Evolutionary conservation across 1,140 invertebrate species (phyloP), one percentile per base, ranked within the genome.

Genomic region (Aplysia californica): DNA sequence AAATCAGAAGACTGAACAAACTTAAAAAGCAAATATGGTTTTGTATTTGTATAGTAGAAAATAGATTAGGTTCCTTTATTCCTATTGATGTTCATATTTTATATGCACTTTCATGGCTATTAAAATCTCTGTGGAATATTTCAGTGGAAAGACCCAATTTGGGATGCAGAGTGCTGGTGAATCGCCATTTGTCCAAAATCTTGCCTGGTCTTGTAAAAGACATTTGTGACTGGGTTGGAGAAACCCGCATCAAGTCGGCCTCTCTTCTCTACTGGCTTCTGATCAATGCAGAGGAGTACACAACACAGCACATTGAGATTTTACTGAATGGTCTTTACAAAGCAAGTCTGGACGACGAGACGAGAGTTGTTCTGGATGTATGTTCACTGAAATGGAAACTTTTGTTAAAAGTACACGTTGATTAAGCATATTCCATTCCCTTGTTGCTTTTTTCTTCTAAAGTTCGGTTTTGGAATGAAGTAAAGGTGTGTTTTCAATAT

Each of bases 161-260:
- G 21, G 95, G 95, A 20, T 96, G 95, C 85, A 91, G 95, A 3
- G 91, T 91, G 2, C 87, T 96, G 78, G 92, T 94, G 3, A 92
- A 94, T 80, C 91, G 93, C 80, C 92, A 94, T 82, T 86, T 94
- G 35, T 91, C 92, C 29, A 94, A 94, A 85, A 91, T 96, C 29
- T 81, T 95, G 3, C 90, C 90, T 58, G 93, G 92, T 6, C 90
- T 96, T 61, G 85, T 91, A n/a, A 87, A 89, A 3, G 95, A 96
- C 84, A 88, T 95, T 0, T 83, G 86, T 3, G 93, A 95, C 87
- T 96, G 95, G 95, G 91, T 94, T 71, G 89, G 90, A 6, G 91
- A 94, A 39, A 91, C 85, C 20, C 91, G 94, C 81, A 85, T 95
- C 21, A 93, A 95, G 75, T 93, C 94, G n/a, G 92, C 94, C 0